These are phyloP conservation scores for Drosophila suboccidentalis DNA, from an alignment of 2,888 invertebrate genomes.

Conservation along the genomic window DNA sequence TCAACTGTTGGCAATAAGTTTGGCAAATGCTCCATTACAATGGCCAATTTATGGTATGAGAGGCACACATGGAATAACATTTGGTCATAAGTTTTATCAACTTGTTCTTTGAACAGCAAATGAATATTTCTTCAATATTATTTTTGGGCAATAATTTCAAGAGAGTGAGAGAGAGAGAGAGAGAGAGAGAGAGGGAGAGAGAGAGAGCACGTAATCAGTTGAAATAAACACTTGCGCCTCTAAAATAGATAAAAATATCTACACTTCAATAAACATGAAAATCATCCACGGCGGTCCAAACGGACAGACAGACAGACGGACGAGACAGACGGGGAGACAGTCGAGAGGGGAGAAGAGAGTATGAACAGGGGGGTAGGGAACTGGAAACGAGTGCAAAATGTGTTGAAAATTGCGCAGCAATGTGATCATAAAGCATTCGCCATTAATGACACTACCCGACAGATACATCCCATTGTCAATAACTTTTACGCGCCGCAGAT, in stretches of 20 bases:
- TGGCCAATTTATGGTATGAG: constrained; percentile 57
- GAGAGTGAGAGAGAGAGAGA: not conserved
- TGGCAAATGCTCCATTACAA: constrained; percentile 42
- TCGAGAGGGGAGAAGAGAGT: not conserved
- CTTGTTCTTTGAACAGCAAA: constrained; percentile 38
- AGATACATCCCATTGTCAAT: constrained; percentile 84
- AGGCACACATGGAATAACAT: constrained; percentile 46
- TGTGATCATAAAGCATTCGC: constrained; percentile 83
- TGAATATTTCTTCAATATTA: constrained; percentile 46
- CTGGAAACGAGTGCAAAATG: constrained; percentile 67
- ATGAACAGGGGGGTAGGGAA: not conserved
- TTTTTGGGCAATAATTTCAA: constrained; percentile 43
- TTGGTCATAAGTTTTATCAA: constrained; percentile 68
- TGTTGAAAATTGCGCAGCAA: constrained; percentile 81
- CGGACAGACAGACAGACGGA: constrained; percentile 13
- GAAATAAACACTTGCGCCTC: constrained; percentile 81
- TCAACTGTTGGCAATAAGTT: constrained; percentile 51
- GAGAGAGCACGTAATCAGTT: constrained; percentile 68
- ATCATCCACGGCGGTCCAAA: constrained; percentile 62
- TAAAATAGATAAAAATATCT: constrained; percentile 81
- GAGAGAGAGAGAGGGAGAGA: not conserved
- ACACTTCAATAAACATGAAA: constrained; percentile 83
- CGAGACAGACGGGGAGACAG: constrained; percentile 8
- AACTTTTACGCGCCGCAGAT: constrained; percentile 81
- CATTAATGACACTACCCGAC: constrained; percentile 84